Evolutionary conservation across 1,140 invertebrate genomes (phyloP), one percentile per base, ranked within the genome.

Genomic region (Pachypeltis micranthus): DNA sequence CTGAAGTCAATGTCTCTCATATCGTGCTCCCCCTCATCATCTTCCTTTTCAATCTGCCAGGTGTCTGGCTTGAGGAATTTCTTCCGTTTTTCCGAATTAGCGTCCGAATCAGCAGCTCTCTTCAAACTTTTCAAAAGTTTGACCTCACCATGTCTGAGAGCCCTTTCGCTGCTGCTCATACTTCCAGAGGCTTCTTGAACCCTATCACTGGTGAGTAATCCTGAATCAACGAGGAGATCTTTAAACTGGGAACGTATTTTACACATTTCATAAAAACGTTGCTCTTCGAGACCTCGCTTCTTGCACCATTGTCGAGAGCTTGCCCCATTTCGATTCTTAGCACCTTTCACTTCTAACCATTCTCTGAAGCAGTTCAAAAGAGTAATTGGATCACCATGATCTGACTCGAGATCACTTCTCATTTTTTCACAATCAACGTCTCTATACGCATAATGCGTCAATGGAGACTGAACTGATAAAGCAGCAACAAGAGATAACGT

Each of bases 361-460:
- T 90, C 87, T 74, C 86, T 85, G 75, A 91, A 98, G 7, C 88
- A 80, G 71, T 91, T 91, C 0, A 99, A 75, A 7, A 98, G 74
- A 0, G 91, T 96, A 66, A 99, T 84, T 0, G 95, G 91, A 76
- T 99, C 96, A 0, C 96, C 96, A 74, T 98, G 92, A 70, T 91
- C 88, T 0, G 91, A 94, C 74, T 95, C 88, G 10, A 96, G 77
- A 28, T 83, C 80, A 10, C 4, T 44, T 63, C 3, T 65, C 65
- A 68, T 74, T 73, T 85, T 84, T 72, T 89, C 84, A 70, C 86
- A 90, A 65, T 95, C 91, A 19, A 81, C 78, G 75, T 96, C 88
- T 59, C 86, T 79, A 72, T 87, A 87, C n/a, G 92, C 89, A 69
- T 84, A 81, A 68, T 90, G 92, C 0, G 93, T 96, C 71, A 95